phyloP scores from a whole-genome alignment of 2,888 invertebrate species.

The Melanotus villosus region DNA sequence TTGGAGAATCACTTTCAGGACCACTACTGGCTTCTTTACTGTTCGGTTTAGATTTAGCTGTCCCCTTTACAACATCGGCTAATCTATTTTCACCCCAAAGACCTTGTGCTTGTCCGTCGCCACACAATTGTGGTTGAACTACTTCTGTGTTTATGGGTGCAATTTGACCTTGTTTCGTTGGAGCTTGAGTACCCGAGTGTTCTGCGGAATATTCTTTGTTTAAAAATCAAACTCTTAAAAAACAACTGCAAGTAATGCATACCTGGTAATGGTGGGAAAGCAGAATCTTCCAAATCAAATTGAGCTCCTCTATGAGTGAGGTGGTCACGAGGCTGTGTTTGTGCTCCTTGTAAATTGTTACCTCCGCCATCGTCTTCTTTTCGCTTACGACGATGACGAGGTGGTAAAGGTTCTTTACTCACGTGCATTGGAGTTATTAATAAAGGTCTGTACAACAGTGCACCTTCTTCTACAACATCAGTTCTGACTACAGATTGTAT shows the following conservation, averaged over 20 bases:
- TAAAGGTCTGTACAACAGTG: constrained; percentile 43
- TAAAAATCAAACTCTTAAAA: neutral
- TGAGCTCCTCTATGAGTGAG: constrained; percentile 71
- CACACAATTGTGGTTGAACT: constrained; percentile 55
- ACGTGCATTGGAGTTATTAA: constrained; percentile 42
- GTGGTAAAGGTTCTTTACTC: constrained; percentile 66
- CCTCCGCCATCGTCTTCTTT: constrained; percentile 63
- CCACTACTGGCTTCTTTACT: constrained; percentile 62
- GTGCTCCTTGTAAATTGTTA: constrained; percentile 34
- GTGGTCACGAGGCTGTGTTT: constrained; percentile 59
- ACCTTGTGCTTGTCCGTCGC: constrained; percentile 57
- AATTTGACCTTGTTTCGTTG: constrained; percentile 51
- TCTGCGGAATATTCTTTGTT: constrained; percentile 27
- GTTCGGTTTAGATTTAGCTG: constrained; percentile 73
- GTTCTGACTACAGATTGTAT: constrained; percentile 32
- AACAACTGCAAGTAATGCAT: constrained; percentile 48
- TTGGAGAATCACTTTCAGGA: constrained; percentile 61
- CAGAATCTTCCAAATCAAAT: constrained; percentile 84
- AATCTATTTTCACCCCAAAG: constrained; percentile 75
- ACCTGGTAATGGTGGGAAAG: constrained; percentile 86
- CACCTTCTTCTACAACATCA: constrained; percentile 38
- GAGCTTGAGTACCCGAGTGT: constrained; percentile 39
- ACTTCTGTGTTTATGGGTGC: constrained; percentile 61
- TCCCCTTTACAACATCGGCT: constrained; percentile 85
- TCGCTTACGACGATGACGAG: constrained; percentile 68